Base-by-base conservation (phyloP, 2,888 invertebrate genomes). In the Cyclophora punctaria region DNA sequence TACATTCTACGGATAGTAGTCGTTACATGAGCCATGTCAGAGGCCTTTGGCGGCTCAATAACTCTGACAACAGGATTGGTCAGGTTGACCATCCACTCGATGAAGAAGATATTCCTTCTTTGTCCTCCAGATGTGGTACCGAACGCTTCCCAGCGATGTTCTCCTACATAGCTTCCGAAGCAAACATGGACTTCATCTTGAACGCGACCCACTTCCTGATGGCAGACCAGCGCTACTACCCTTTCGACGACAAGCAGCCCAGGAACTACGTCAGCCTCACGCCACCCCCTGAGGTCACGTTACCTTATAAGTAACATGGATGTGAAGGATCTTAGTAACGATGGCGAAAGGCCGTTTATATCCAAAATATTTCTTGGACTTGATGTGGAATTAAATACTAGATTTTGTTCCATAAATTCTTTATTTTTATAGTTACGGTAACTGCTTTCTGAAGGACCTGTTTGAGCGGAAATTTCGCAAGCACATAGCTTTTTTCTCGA, bases 101-200 rank as follows among this genome's bases (percentile, higher is more conserved):
- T n/a, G 41, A n/a, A 3, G 7, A 41, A 41, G 41, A 41, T 41
- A 7, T 43, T 44, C 2, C 7, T 45, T 42, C 37, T n/a, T 3
- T 42, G 49, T 42, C 2, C 4, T 33, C 3, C 69, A 87, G 87
- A 49, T 86, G 86, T 53, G 86, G 87, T 47, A 84, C 83, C 0
- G 82, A 83, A 51, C 76, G 85, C 0, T 85, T 71, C 48, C 87
- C 87, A 3, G 78, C 87, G 0, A 72, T 87, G 69, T 87, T 83
- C 59, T 74, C 83, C 0, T 85, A 82, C 55, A 2, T 77, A 0
- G 85, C 68, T 0, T 75, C 86, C 0, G 61, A 62, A 0, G 49
- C 61, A 2, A 85, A 81, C 58, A 61, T 83, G 64, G 73, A 82
- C 54, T 87, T 87, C 52, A 72, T 86, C 3, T 55, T 66, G 2